Evolutionary conservation across 2,888 invertebrate species (phyloP), one percentile per base, ranked within the genome.

Genomic region (Homarus gammarus): DNA sequence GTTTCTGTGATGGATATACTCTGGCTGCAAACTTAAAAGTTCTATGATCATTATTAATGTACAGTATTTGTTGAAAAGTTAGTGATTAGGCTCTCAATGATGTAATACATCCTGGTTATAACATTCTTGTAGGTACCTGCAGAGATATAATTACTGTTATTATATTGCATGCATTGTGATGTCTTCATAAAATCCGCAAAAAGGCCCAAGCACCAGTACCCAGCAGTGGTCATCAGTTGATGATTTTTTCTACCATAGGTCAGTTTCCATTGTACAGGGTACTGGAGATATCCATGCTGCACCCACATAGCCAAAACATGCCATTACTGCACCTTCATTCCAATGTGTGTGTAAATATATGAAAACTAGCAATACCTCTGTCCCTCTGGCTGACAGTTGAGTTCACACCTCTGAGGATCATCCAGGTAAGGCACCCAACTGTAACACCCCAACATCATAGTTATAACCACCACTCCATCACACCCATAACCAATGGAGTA

Each of bases 371-470:
- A 99, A 94, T 99, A 98, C 92, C 97, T 95, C 93, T 98, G 97
- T 0, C 97, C 97, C 91, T 95, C 95, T 0, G 99, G 98, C 97
- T 97, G 98, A 94, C 99, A 99, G 94, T 98, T 98, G 93, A 99
- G 95, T 94, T 98, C 98, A 94, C 99, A 99, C 40, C 97, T 97
- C 94, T 98, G 97, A n/a, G 96, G 96, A 8, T 96, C 97, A 93
- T 97, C 97, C 75, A 96, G 96, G 94, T 97, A 98, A 0, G 98
- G 98, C 91, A 97, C 95, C 98, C 98, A 98, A 92, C 96, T 97
- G 94, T 18, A 93, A 92, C 84, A 83, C 72, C 51, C 61, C 84
- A 72, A 84, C 18, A 31, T 18, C 61, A 15, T 36, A n/a, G 27
- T 79, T 79, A 79, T 79, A 38, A 49, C 61, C 12, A n/a, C 15